Evolutionary conservation across 2,113 vertebrate species (phyloP), one percentile per base, ranked within the genome.

Genomic region (Saccopteryx bilineata): DNA sequence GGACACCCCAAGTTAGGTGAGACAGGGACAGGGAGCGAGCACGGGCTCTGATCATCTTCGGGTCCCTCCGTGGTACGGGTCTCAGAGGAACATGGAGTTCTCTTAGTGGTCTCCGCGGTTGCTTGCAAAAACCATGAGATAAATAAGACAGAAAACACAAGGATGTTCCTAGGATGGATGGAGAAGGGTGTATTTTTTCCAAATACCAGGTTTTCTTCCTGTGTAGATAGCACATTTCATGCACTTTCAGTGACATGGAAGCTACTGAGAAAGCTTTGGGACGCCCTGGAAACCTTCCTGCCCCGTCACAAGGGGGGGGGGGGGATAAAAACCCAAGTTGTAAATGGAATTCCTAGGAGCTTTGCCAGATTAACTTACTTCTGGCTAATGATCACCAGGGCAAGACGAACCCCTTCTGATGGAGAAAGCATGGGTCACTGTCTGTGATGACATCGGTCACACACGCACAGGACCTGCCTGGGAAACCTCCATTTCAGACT

Each of bases 381-480:
- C 9, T 0, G 1, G 52, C 58, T 79, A 75, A 31, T 4, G n/a
- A 33, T 56, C 33, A 26, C 66, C 39, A 52, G 50, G 69, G 56
- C 46, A 28, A 4, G 28, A n/a, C 19, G 31, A 90, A 14, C 2
- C 13, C 31, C 39, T 82, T 65, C 48, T 21, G n/a, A 82, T 75
- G 14, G 72, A 78, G n/a, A 48, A 61, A 52, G 26, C 0, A 0
- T 9, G 5, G 56, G 54, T 68, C 28, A 48, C 0, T 82, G 80
- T 90, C 50, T 56, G 48, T 48, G 81, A 33, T 19, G n/a, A 65
- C 19, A 5, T 46, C 46, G 68, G 39, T 78, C 69, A 17, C 6
- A 18, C 0, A 0, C 18, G 71, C 78, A 21, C 0, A 39, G 65
- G 0, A 0, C 23, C 52, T 12, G 65, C n/a, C 92, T 58, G n/a